Evolutionary conservation across 2,888 invertebrate genomes (phyloP), one percentile per base, ranked within the genome.

Genomic region (Pocota personata): DNA sequence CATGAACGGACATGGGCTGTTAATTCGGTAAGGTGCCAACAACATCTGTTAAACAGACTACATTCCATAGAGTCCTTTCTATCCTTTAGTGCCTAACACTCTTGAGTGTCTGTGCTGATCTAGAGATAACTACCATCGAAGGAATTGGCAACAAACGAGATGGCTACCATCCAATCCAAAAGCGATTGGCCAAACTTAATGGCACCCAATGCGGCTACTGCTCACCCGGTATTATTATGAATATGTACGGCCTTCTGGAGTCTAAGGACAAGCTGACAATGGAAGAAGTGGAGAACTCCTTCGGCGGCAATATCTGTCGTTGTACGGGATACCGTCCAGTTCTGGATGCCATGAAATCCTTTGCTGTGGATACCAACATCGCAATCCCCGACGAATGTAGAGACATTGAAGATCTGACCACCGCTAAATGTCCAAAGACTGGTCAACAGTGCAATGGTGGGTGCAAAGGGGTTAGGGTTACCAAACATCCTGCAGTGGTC

Each of bases 321-420:
- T 97, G 97, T 89, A 97, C 97, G 0, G 97, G 97, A 0, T 97
- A 96, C 89, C 93, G 96, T 8, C 94, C 96, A 0, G 96, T 97
- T 80, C 93, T 96, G 55, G 96, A 97, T 89, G 95, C 96, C 0
- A 96, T 97, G 91, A 97, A 97, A 91, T 94, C 95, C 0, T 95
- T 96, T 87, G 95, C 96, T 0, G 92, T 91, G 0, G 95, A 95
- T 88, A 94, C 94, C 4, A 93, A 94, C 6, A 92, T 94, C 55
- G 89, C 91, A 19, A 87, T 91, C 19, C 91, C 91, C 0, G 55
- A 91, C 0, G 92, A 94, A 89, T 92, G 95, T 46, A 90, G 91
- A 0, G 95, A 92, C 62, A 92, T 92, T 60, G 92, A 92, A 76
- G 92, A 92, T 79, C 87, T 92, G 12, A 19, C 55, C 7, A 72